Evolutionary conservation across 2,797 vertebrate species (phyloP), one percentile per base, ranked within the genome.

Genomic region (Cossypha dichroa): DNA sequence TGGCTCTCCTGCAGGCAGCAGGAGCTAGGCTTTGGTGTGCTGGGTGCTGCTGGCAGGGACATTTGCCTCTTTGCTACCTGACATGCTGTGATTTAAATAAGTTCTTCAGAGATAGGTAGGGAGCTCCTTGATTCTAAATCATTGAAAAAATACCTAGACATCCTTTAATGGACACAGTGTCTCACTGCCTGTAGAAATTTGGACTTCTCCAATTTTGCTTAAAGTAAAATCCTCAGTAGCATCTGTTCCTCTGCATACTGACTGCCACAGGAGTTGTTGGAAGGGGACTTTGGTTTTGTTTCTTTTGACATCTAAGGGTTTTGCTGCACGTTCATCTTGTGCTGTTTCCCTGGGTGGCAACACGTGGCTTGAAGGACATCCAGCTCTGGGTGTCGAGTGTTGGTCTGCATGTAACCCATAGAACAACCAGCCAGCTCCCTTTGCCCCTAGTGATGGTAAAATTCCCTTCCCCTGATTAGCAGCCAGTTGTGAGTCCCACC

Each of bases 371-470:
- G 58, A 17, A 55, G 34, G 55, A 36, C 0, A 1, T 9, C 40
- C 17, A 43, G 31, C 34, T 66, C 59, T 52, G 54, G 16, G 1
- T 28, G 51, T 33, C 2, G 15, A 2, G 20, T 49, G 7, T 13
- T 16, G 15, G 10, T 60, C 22, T 72, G 23, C 3, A 2, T 12
- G 29, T 46, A 43, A 28, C 15, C 10, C 0, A 0, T 9, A 18
- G 13, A 31, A 54, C 34, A 33, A 1, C 8, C 49, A 13, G 54
- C 33, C 2, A 3, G 40, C 38, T 41, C 40, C 0, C 0, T 9
- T 54, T 54, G 58, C 52, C 36, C 52, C 0, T 2, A 16, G 40
- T 3, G 70, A 46, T 0, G 15, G 13, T 14, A 38, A n/a, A 66
- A 45, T 45, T 22, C 17, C 49, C 49, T 52, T 52, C 5, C 17